Percentiles rank a stretch among this genome's conserved stretches.
Evolutionary conservation across 2,113 vertebrate species (phyloP).

Genomic region (Oenanthe oenanthe): DNA sequence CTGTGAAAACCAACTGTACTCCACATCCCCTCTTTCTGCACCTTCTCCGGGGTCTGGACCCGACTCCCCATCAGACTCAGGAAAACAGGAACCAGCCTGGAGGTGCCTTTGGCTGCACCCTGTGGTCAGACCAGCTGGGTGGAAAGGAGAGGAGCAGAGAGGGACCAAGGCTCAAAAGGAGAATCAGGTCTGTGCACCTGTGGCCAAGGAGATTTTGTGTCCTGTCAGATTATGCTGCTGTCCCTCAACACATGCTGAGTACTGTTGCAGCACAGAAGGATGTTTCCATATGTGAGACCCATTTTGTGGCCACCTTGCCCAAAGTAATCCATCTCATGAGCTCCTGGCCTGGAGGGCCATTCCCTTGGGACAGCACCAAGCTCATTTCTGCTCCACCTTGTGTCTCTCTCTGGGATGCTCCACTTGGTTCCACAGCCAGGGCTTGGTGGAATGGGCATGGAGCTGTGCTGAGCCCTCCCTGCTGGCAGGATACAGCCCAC

Average conservation of each 20-base stretch:
- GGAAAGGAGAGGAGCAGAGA: background rate
- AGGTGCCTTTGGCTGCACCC: background rate
- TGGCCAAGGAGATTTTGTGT: background rate
- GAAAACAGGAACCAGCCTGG: background rate
- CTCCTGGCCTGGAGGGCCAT: background rate
- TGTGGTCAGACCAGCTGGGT: background rate
- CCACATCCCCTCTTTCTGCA: background rate
- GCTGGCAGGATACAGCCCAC: background rate
- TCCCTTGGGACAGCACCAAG: background rate
- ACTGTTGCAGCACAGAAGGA: background rate
- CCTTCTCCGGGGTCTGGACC: background rate
- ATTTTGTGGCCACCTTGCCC: background rate
- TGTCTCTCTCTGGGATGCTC: background rate
- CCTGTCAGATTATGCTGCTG: background rate
- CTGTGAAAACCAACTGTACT: slow-evolving; percentile 7
- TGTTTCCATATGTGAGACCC: background rate
- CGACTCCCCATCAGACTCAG: rapidly evolving
- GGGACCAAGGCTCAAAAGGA: background rate
- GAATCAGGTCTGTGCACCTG: background rate
- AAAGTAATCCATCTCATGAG: background rate
- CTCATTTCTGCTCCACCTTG: background rate
- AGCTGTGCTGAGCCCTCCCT: background rate
- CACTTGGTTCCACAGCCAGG: background rate
- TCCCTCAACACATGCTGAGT: background rate
- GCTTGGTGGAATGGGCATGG: background rate